Conservation (phyloP, 2,113 vertebrate species). For the Prionailurus bengalensis region DNA sequence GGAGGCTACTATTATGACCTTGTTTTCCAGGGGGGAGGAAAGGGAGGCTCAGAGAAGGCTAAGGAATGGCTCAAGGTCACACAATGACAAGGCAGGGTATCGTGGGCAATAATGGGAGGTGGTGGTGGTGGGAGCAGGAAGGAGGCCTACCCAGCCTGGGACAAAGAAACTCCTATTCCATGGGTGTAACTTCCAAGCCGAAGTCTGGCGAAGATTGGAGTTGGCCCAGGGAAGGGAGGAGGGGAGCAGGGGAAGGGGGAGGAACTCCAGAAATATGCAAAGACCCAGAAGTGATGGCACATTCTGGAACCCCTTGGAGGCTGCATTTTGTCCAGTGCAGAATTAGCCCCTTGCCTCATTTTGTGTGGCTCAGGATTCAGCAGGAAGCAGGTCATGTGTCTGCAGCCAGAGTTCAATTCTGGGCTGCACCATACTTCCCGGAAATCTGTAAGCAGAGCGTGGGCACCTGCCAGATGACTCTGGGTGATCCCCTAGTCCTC, state of each 20-base stretch:
- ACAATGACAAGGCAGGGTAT: accelerated
- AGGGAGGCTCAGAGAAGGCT: background rate
- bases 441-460: background rate
- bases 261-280: background rate
- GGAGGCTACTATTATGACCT: background rate
- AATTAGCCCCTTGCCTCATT: background rate
- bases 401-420: background rate
- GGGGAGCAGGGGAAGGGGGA: background rate
- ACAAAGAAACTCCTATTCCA: background rate
- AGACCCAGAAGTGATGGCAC: background rate
- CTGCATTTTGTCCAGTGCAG: background rate
- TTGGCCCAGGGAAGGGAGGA: background rate
- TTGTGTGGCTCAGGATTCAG: background rate
- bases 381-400: background rate
- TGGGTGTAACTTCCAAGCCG: background rate
- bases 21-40: background rate
- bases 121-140: background rate
- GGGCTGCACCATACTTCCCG: background rate
- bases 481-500: background rate
- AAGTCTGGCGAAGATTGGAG: background rate
- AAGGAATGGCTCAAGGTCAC: background rate
- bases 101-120: background rate
- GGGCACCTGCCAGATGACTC: background rate
- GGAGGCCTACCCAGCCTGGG: background rate
- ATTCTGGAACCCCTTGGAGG: background rate